Percentiles rank a stretch among this genome's conserved stretches.
Evolutionary conservation across 2,888 invertebrate species (phyloP).

Genomic region (Yponomeuta plumbellus): DNA sequence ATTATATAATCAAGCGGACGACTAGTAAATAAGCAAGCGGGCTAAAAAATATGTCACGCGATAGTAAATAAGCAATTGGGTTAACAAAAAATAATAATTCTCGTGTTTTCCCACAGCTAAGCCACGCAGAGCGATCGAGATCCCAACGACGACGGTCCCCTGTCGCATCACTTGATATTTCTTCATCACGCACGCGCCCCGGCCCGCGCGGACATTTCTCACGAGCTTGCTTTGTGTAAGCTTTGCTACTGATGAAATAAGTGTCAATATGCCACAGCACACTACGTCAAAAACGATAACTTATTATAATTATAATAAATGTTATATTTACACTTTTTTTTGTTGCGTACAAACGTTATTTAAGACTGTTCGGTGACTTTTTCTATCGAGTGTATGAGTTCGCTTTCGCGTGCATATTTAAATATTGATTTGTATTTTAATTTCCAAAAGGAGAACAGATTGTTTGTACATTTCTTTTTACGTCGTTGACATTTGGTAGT

Average conservation of each 20-base stretch:
- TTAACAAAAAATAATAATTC: not conserved
- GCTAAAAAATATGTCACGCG: no score
- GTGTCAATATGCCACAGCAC: slow-evolving; percentile 27
- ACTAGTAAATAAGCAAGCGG: no score
- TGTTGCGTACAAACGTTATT: slow-evolving; percentile 72
- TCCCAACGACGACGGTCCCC: slow-evolving; percentile 12
- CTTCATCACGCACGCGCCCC: slow-evolving; percentile 12
- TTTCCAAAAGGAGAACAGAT: slow-evolving; percentile 23
- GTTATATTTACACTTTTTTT: slow-evolving; percentile 40
- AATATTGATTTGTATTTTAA: slow-evolving; percentile 45
- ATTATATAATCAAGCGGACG: no score
- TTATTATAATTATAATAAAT: slow-evolving; percentile 33
- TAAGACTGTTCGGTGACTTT: slow-evolving; percentile 68
- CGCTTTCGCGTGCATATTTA: slow-evolving; percentile 53
- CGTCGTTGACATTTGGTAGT: not conserved
- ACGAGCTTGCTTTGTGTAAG: slow-evolving; percentile 69
- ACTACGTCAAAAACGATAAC: slow-evolving; percentile 13
- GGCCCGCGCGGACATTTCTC: slow-evolving; percentile 33
- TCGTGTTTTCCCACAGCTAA: slow-evolving; percentile 11
- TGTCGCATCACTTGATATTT: slow-evolving; percentile 9
- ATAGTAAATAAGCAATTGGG: not conserved
- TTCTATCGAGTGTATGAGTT: slow-evolving; percentile 55
- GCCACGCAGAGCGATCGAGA: not conserved
- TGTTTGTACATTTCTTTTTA: slow-evolving; percentile 9
- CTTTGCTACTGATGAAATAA: slow-evolving; percentile 68